Conservation (phyloP, 1,140 invertebrate genomes). For the Drosophila sechellia region DNA sequence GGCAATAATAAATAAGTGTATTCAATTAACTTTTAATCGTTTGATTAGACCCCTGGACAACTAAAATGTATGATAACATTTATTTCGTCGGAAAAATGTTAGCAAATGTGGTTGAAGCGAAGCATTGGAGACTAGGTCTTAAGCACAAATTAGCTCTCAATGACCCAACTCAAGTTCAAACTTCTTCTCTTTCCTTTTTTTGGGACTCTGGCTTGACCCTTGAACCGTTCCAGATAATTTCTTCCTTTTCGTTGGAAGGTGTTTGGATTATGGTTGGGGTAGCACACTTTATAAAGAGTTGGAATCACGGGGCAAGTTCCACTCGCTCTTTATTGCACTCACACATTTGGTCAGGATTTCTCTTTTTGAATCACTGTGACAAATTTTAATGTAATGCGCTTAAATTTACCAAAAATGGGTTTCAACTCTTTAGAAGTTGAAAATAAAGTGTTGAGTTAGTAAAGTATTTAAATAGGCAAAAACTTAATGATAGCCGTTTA, state of each 20-base stretch:
- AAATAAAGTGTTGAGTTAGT: too few relatives aligned
- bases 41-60: neutral
- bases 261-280: conserved; percentile 13
- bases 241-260: conserved; percentile 14
- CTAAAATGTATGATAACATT: neutral
- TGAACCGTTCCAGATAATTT: conserved; percentile 32
- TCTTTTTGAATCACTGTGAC: neutral
- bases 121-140: too few relatives aligned
- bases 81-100: neutral
- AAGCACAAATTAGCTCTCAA: conserved; percentile 2
- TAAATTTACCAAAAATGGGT: too few relatives aligned
- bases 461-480: too few relatives aligned
- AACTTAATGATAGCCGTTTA: too few relatives aligned
- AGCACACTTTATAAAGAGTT: conserved; percentile 7
- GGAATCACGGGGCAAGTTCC: conserved; percentile 6
- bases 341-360: neutral
- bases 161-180: conserved; percentile 26
- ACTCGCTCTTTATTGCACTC: neutral
- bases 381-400: neutral
- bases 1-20: conserved; percentile 17
- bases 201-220: conserved; percentile 4
- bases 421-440: too few relatives aligned
- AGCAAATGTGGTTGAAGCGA: too few relatives aligned
- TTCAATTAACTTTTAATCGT: neutral
- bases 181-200: neutral